Percentiles rank a stretch among this genome's conserved stretches.
Evolutionary conservation across 2,113 vertebrate species (phyloP).

Genomic region (Sylvia atricapilla): DNA sequence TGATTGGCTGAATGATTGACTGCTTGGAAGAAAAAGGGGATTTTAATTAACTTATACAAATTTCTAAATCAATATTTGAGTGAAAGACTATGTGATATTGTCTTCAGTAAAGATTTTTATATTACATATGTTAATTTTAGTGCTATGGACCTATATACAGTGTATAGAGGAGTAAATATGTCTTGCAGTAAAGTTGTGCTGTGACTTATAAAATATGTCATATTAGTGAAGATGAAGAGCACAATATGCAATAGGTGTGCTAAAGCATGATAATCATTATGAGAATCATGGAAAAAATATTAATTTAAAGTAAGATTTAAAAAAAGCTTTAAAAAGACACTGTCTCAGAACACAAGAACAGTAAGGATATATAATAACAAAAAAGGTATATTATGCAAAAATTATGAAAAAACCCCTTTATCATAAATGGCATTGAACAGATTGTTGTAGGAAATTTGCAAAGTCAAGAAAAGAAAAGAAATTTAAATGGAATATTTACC

Average conservation of each 20-base stretch:
- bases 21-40: neutral
- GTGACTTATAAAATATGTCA: neutral
- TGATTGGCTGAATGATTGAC: neutral
- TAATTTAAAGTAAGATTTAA: neutral
- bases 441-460: neutral
- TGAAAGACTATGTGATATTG: neutral
- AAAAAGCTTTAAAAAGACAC: neutral
- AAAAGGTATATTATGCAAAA: neutral
- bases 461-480: neutral
- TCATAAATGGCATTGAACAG: neutral
- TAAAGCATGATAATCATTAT: neutral
- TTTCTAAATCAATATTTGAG: neutral
- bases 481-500: neutral
- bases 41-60: neutral
- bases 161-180: neutral
- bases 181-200: neutral
- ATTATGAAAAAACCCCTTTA: neutral
- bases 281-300: neutral
- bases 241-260: neutral
- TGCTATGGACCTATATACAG: neutral
- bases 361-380: neutral
- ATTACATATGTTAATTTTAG: neutral
- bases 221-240: neutral
- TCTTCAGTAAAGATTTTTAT: neutral
- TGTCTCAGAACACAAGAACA: neutral